These are phyloP conservation scores for Stichopus chloronotus DNA, from an alignment of 35 echinoderm and acorn worm species.

Conservation along the genomic window DNA sequence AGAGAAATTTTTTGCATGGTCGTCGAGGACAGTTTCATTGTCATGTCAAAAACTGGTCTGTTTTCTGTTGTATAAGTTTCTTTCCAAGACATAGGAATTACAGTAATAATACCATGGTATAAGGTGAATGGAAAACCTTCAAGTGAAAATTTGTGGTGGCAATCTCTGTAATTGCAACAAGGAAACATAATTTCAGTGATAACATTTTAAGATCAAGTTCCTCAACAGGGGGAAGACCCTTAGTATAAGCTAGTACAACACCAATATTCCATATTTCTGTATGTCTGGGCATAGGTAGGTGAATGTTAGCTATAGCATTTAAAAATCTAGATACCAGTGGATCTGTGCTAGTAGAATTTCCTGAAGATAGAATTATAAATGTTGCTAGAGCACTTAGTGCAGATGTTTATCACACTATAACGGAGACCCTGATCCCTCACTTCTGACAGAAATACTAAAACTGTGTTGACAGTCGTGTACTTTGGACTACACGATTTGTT, in stretches of 20 bases:
- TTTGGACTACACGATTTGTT: background rate
- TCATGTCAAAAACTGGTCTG: no score
- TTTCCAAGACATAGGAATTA: no score
- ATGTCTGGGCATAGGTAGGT: background rate
- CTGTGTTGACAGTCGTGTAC: background rate
- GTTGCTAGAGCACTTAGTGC: background rate
- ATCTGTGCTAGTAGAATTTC: background rate
- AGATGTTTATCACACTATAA: slow-evolving; percentile 41
- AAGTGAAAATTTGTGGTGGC: no score
- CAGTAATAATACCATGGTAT: no score
- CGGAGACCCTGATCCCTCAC: background rate
- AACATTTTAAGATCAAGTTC: background rate
- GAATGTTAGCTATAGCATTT: background rate
- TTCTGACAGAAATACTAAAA: slow-evolving; percentile 11
- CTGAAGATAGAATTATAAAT: background rate
- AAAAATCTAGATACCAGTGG: slow-evolving; percentile 13
- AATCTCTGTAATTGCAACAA: background rate
- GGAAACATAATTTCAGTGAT: slow-evolving; percentile 44
- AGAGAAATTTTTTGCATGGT: no score
- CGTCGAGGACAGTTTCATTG: no score
- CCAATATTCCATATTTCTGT: slow-evolving; percentile 32
- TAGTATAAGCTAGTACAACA: slow-evolving; percentile 9
- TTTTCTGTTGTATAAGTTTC: no score
- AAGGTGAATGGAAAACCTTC: no score
- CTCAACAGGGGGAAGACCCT: background rate